These are phyloP conservation scores for Malurus elegans DNA, from an alignment of 2,113 vertebrate species.

Conservation along the genomic window DNA sequence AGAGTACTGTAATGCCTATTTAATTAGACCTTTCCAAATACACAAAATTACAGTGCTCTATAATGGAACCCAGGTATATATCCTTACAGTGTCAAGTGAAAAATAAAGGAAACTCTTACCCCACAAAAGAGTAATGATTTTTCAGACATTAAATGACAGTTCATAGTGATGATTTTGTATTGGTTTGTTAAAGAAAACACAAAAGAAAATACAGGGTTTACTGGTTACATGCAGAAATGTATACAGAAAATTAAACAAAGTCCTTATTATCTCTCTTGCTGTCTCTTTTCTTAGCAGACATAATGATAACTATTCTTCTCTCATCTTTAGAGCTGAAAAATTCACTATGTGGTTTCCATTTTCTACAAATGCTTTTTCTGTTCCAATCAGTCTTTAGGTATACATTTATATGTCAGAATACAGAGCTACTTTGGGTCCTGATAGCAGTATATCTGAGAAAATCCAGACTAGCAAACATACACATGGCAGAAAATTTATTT, in stretches of 20 bases:
- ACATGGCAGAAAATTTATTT: neutral
- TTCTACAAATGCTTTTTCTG: neutral
- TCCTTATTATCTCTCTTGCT: neutral
- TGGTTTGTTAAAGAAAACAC: neutral
- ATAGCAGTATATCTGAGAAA: neutral
- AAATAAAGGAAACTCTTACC: neutral
- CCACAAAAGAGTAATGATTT: neutral
- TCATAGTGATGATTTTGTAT: neutral
- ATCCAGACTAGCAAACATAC: neutral
- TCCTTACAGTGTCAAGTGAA: neutral
- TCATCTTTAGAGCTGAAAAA: neutral
- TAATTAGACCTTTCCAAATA: neutral
- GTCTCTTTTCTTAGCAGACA: neutral
- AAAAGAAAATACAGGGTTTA: neutral
- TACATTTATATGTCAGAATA: neutral
- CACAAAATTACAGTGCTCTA: neutral
- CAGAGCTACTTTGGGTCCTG: neutral
- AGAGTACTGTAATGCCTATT: neutral
- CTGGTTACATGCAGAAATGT: neutral
- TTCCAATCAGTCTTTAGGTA: neutral
- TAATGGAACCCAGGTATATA: neutral
- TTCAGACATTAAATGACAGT: neutral
- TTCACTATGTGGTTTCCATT: neutral
- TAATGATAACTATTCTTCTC: neutral
- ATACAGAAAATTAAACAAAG: neutral